Base-by-base conservation (phyloP, 2,888 invertebrate species). In the Pseudoips prasinana region DNA sequence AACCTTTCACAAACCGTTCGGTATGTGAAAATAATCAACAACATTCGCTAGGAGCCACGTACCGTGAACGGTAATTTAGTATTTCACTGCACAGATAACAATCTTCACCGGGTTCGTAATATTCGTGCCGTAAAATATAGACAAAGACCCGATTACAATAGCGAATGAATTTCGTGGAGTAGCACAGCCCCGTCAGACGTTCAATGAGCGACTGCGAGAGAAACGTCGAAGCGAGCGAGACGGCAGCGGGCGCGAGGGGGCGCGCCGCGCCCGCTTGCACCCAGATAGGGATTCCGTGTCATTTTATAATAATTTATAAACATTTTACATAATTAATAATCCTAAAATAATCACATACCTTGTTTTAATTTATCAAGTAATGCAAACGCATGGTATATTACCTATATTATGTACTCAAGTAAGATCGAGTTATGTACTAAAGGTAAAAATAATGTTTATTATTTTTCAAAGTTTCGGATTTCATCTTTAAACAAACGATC, bases 61-160 rank as follows among this genome's bases (percentile, higher is more conserved):
- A 87, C 87, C 88, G 82, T 79, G 73, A 82, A 80, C 81, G 77
- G 75, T 77, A 80, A 79, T 74, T 75, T 77, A 76, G 75, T 78
- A 80, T 74, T 75, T 77, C 83, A 86, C 85, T 74, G 68, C 76
- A 85, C 82, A 65, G 71, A 78, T 68, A 60, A n/a, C 58, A 71
- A 76, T 79, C 73, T 77, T 73, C 67, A 68, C 68, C 58, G 65
- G 58, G 61, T 65, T 63, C 58, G 67, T 73, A 67, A 61, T 75
- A 73, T 72, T 73, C 58, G 66, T 64, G 70, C 58, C 64, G 71
- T 73, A 64, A 72, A 72, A 66, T 67, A 68, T 68, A 79, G 77
- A 79, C 80, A 85, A 83, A 83, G 71, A 20, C 67, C 66, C 77
- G 76, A 80, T 68, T 61, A 76, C 71, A 78, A 75, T 65, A 66